Evolutionary conservation across 1,140 invertebrate species (phyloP).

Genomic region (Scaptodrosophila lebanonensis): DNA sequence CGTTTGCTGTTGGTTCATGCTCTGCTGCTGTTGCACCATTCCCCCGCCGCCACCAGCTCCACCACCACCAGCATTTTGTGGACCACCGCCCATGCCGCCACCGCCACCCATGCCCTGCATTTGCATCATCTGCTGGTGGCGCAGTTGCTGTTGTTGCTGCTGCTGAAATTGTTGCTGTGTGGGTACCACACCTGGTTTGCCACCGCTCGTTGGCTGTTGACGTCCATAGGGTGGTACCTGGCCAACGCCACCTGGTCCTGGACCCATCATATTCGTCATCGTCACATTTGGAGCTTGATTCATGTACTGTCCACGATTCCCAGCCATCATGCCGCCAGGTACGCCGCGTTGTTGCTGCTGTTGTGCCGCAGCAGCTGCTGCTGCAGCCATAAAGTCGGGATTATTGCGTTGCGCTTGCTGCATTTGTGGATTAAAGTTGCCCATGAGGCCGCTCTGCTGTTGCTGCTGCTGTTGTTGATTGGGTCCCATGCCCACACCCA

Average conservation of each 20-base stretch:
- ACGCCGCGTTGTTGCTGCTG: constrained; percentile 78
- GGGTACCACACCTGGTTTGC: constrained; percentile 63
- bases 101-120: constrained; percentile 70
- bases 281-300: constrained; percentile 77
- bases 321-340: constrained; percentile 71
- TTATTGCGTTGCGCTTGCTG: constrained; percentile 76
- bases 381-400: constrained; percentile 76
- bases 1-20: constrained; percentile 80
- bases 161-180: constrained; percentile 73
- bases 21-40: constrained; percentile 75
- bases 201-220: constrained; percentile 62
- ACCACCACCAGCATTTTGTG: constrained; percentile 43
- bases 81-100: constrained; percentile 50
- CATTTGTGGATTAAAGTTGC: constrained; percentile 75
- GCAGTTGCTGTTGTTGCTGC: constrained; percentile 73
- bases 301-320: constrained; percentile 71
- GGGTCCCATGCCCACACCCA: constrained; percentile 69
- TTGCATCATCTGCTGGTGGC: constrained; percentile 77
- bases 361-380: constrained; percentile 62
- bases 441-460: constrained; percentile 77
- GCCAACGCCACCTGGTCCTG: constrained; percentile 61
- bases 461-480: constrained; percentile 61
- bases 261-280: constrained; percentile 79
- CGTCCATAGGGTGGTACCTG: constrained; percentile 78
- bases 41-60: constrained; percentile 44